A percentile compares a stretch with the other conserved stretches of the same genome.
These are phyloP conservation scores for Philypnodon macrostomus DNA, from an alignment of 2,797 vertebrate species.

Conservation along the genomic window DNA sequence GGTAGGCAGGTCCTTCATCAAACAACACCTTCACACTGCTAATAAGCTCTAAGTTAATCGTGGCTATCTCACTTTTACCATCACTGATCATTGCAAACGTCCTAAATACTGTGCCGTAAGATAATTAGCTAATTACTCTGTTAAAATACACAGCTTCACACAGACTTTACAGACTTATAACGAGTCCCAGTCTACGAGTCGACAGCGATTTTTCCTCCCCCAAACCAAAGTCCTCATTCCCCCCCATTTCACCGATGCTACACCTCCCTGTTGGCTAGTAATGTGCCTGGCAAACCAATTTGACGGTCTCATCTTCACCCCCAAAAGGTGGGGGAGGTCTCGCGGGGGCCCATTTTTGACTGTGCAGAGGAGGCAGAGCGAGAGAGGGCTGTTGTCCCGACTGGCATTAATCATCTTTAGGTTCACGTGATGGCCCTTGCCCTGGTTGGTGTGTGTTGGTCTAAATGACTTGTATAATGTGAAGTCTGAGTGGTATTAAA, in stretches of 20 bases:
- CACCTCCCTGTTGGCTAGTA: conserved; percentile 84
- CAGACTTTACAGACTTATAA: too few relatives aligned
- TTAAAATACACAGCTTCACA: conserved; percentile 36
- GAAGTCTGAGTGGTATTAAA: conserved; percentile 85
- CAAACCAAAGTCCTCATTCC: conserved; percentile 73
- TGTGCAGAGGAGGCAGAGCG: conserved; percentile 87
- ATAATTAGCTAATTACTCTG: conserved; percentile 33
- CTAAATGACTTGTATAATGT: conserved; percentile 71
- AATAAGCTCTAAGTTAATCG: conserved; percentile 81
- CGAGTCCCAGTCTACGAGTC: background rate
- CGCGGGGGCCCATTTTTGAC: conserved; percentile 87
- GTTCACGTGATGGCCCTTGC: conserved; percentile 85
- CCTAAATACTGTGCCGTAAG: conserved; percentile 60
- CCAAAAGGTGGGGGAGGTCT: conserved; percentile 84
- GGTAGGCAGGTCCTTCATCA: conserved; percentile 73
- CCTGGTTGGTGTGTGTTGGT: conserved; percentile 55
- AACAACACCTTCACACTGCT: conserved; percentile 81
- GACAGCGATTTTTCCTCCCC: conserved; percentile 65
- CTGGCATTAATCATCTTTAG: conserved; percentile 95
- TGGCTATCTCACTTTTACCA: conserved; percentile 58
- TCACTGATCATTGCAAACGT: conserved; percentile 48
- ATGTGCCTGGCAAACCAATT: conserved; percentile 97
- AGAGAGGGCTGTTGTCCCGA: conserved; percentile 80
- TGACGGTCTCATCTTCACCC: conserved; percentile 95
- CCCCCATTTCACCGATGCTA: conserved; percentile 36